Evolutionary conservation across 2,797 vertebrate genomes (phyloP).

Genomic region (Liasis olivaceus): DNA sequence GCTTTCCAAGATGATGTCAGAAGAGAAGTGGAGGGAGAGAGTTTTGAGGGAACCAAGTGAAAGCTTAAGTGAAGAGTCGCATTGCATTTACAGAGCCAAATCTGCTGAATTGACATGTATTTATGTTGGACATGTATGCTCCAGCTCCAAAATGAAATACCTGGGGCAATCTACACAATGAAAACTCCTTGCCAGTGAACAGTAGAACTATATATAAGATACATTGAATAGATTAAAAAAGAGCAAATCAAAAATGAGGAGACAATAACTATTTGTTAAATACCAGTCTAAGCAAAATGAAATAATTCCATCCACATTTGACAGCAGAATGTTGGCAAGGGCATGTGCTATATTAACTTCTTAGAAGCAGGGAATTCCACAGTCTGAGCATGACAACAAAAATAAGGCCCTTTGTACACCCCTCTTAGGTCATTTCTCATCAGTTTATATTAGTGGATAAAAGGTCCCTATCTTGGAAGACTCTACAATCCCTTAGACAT

Average conservation of each 20-base stretch:
- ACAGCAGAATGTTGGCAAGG: background rate
- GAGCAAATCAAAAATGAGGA: background rate
- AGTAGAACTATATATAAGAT: background rate
- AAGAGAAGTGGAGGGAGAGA: too few species aligned
- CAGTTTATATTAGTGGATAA: background rate
- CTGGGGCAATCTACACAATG: background rate
- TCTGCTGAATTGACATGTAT: background rate
- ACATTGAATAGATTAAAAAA: background rate
- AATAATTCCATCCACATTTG: background rate
- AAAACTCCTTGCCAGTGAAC: background rate
- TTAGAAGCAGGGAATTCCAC: background rate
- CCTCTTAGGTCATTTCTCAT: background rate
- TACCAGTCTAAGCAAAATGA: background rate
- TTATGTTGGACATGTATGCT: background rate
- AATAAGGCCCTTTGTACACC: background rate
- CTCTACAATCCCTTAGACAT: background rate
- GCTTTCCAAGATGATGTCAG: background rate
- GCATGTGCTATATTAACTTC: background rate
- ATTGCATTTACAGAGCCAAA: background rate
- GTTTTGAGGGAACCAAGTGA: background rate
- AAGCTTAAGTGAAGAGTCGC: background rate
- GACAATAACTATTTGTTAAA: background rate
- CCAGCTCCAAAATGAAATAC: background rate
- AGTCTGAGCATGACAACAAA: background rate
- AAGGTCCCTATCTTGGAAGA: background rate